Evolutionary conservation across 1,140 invertebrate species (phyloP).

Genomic region (Heliconius hewitsoni): DNA sequence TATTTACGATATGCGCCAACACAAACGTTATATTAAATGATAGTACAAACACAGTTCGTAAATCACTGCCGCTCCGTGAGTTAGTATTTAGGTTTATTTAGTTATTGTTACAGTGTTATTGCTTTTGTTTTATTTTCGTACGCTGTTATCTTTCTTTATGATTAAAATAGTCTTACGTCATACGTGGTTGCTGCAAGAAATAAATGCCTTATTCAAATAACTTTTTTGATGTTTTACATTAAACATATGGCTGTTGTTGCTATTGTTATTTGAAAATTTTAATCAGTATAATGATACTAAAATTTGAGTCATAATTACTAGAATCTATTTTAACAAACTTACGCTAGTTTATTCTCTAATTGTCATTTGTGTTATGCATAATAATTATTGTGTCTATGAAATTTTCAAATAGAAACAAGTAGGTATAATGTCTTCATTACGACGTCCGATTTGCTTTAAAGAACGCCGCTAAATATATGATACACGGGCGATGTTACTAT

Average conservation of each 20-base stretch:
- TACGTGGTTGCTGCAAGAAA: no score
- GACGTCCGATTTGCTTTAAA: conserved; percentile 1
- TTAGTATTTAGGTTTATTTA: conserved; percentile 14
- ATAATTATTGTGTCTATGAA: background rate
- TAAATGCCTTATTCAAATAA: no score
- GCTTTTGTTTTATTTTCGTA: conserved; percentile 10
- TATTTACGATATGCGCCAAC: conserved; percentile 22
- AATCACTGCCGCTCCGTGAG: conserved; percentile 12
- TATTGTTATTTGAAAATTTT: no score
- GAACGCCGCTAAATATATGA: conserved; percentile 32
- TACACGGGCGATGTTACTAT: conserved; percentile 18
- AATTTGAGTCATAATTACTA: no score
- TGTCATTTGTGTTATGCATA: background rate
- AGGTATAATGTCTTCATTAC: background rate
- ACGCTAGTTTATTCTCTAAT: background rate
- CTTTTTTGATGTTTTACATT: no score
- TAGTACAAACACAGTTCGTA: conserved; percentile 25
- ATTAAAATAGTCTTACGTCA: background rate
- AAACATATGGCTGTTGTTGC: background rate
- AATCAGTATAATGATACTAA: no score
- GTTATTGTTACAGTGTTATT: conserved; percentile 12
- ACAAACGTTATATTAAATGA: conserved; percentile 16
- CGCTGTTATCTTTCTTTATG: background rate
- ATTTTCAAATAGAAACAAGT: background rate
- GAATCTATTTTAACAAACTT: no score